Conservation (phyloP, 2,797 vertebrate species). For the Melanotaenia maccullochi region DNA sequence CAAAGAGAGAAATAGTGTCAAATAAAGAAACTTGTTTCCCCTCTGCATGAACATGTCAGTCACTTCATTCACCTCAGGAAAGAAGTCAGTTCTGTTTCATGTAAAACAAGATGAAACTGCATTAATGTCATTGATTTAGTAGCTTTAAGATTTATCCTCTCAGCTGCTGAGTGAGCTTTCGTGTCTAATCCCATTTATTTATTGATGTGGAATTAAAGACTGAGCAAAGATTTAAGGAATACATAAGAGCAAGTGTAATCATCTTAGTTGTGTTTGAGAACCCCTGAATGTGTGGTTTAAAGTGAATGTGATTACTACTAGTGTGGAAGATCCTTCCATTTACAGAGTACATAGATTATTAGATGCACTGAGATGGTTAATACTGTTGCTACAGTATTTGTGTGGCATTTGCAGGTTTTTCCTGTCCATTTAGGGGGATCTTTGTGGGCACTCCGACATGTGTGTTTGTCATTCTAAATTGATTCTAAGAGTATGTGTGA, state of each 20-base stretch:
- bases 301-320: not conserved
- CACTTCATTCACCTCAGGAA: slow-evolving; percentile 1
- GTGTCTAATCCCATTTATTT: slow-evolving; percentile 8
- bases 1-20: slow-evolving; percentile 2
- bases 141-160: not conserved
- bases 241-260: not conserved
- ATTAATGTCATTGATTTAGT: not conserved
- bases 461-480: not conserved
- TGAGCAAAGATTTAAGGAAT: slow-evolving; percentile 8
- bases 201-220: slow-evolving; percentile 8
- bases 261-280: not conserved
- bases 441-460: not conserved
- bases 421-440: not conserved
- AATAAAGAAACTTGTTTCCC: not conserved
- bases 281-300: not conserved
- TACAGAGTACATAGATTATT: not conserved
- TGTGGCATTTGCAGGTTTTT: not conserved
- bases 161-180: not conserved
- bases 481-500: not conserved
- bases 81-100: not conserved
- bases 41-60: slow-evolving; percentile 15
- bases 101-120: slow-evolving; percentile 3
- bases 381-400: not conserved
- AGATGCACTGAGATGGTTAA: not conserved
- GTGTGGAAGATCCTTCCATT: not conserved